Evolutionary conservation across 1,140 invertebrate genomes (phyloP).

Genomic region (Marisa cornuarietis): DNA sequence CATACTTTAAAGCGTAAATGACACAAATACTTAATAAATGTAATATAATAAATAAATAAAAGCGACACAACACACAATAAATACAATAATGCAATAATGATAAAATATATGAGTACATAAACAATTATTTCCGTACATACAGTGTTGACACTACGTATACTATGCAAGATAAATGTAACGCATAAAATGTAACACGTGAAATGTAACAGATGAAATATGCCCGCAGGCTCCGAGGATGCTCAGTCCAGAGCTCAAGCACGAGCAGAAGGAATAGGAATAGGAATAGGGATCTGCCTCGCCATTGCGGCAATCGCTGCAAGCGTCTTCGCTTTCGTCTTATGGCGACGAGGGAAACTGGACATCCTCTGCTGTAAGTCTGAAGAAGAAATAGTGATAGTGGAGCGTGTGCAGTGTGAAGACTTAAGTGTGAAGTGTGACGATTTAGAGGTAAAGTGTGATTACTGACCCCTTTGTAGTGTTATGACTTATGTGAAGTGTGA

Average conservation of each 20-base stretch:
- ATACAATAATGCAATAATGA: neutral
- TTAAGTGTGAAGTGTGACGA: no score
- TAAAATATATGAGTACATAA: neutral
- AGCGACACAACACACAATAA: neutral
- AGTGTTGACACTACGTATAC: neutral
- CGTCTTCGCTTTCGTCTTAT: neutral
- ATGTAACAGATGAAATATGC: neutral
- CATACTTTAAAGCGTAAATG: no score
- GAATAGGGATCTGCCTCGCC: neutral
- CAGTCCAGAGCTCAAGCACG: neutral
- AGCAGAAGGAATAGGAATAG: constrained; percentile 10
- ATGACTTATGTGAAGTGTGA: no score
- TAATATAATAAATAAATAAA: no score
- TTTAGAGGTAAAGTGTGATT: no score
- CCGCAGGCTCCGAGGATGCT: neutral
- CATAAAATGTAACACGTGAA: neutral
- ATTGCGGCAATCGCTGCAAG: neutral
- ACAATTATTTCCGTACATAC: neutral
- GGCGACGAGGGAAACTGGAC: neutral
- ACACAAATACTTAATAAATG: no score
- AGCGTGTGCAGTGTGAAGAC: no score
- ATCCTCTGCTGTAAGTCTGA: no score
- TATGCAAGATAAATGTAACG: neutral
- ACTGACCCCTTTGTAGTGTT: no score
- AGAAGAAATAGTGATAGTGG: no score